Conservation (phyloP, 2,113 vertebrate species). For the Alectura lathami region DNA sequence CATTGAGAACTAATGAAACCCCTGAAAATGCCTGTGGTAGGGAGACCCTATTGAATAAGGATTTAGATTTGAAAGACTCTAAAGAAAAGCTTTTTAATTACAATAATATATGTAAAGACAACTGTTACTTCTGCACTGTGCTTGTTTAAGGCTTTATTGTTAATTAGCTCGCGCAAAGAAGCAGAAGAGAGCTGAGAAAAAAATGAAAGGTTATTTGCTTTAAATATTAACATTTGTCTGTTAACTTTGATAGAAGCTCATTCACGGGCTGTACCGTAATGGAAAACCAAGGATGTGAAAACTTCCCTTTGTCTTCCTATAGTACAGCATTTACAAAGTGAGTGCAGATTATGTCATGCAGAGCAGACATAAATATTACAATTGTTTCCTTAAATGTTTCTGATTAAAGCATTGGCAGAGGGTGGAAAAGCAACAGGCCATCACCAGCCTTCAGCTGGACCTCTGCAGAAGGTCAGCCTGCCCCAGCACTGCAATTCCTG, state of each 20-base stretch:
- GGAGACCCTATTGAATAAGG: constrained; percentile 9
- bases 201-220: not conserved
- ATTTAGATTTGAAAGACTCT: constrained; percentile 23
- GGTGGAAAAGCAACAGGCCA: not conserved
- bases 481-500: not conserved
- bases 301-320: not conserved
- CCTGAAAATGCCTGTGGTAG: not conserved
- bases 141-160: constrained; percentile 36
- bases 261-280: not conserved
- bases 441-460: not conserved
- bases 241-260: not conserved
- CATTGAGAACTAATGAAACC: constrained; percentile 11
- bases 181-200: not conserved
- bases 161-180: constrained; percentile 46
- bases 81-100: constrained; percentile 57
- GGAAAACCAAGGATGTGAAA: not conserved
- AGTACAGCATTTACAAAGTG: not conserved
- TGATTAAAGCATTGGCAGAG: not conserved
- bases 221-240: constrained; percentile 46
- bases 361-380: not conserved
- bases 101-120: constrained; percentile 37
- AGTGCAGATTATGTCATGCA: not conserved
- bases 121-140: not conserved
- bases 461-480: not conserved
- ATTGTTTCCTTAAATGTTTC: constrained; percentile 18